phyloP scores from a whole-genome alignment of 1,140 invertebrate species.

The Eumaeus atala region DNA sequence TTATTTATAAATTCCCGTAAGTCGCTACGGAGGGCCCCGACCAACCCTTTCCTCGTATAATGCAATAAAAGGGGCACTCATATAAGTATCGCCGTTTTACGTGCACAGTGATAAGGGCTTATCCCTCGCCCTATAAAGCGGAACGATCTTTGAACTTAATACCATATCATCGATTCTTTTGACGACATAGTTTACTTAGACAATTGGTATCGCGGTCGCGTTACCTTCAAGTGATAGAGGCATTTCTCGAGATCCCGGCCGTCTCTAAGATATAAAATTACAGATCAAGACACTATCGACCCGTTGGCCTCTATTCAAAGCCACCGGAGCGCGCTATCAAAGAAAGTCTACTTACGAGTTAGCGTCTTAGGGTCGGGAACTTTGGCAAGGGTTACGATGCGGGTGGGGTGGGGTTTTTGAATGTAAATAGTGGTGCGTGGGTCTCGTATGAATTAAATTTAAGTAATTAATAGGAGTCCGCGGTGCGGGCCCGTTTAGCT shows the following conservation, averaged over 20 bases:
- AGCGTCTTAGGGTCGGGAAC: constrained; percentile 66
- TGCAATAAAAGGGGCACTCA: constrained; percentile 72
- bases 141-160: constrained; percentile 40
- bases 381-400: constrained; percentile 68
- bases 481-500: constrained; percentile 31
- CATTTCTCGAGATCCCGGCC: constrained; percentile 17
- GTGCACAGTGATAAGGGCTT: constrained; percentile 59
- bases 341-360: constrained; percentile 70
- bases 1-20: constrained; percentile 70
- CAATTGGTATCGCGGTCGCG: constrained; percentile 1
- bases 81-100: constrained; percentile 69
- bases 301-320: constrained; percentile 64
- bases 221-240: too few relatives aligned
- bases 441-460: constrained; percentile 71
- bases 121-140: constrained; percentile 45
- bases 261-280: constrained; percentile 70
- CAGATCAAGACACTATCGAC: constrained; percentile 71
- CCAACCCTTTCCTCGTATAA: constrained; percentile 66
- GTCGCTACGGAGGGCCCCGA: constrained; percentile 40
- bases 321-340: constrained; percentile 69
- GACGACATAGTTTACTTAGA: constrained; percentile 15
- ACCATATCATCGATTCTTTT: constrained; percentile 20
- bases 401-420: constrained; percentile 61
- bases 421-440: constrained; percentile 67
- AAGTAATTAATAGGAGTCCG: constrained; percentile 67